These are phyloP conservation scores for Atta texana DNA, from an alignment of 1,140 invertebrate species.

Conservation along the genomic window DNA sequence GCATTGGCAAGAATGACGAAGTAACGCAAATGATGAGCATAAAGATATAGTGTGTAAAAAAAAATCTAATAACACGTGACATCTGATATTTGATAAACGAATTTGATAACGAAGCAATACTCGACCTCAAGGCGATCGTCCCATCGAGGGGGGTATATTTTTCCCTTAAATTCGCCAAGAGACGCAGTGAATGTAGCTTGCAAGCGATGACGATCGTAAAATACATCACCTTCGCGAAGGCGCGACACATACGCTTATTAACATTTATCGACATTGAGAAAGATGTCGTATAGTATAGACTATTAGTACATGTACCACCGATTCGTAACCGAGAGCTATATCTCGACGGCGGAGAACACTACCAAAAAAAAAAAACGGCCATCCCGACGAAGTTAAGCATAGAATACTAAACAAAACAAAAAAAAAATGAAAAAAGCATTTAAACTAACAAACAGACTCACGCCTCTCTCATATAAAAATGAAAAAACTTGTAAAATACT, in stretches of 20 bases:
- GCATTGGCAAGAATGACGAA: background rate
- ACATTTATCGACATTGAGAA: conserved; percentile 59
- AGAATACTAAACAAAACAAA: background rate
- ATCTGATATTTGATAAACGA: conserved; percentile 18
- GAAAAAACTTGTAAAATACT: conserved; percentile 24
- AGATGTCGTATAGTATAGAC: conserved; percentile 35
- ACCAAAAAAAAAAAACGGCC: conserved; percentile 16
- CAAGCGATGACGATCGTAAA: conserved; percentile 40
- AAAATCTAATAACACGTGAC: conserved; percentile 22
- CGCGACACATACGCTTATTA: conserved; percentile 54
- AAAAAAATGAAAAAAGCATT: background rate
- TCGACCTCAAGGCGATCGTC: background rate
- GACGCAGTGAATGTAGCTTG: conserved; percentile 30
- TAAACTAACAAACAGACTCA: conserved; percentile 33
- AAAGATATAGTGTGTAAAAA: conserved; percentile 19
- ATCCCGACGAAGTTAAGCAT: conserved; percentile 20
- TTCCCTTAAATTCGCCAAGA: conserved; percentile 15
- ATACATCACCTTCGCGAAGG: conserved; percentile 39
- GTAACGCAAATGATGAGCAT: conserved; percentile 11
- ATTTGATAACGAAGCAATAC: background rate
- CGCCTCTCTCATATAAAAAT: conserved; percentile 63
- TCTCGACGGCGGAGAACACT: conserved; percentile 6
- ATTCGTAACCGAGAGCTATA: conserved; percentile 27
- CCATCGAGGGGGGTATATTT: background rate
- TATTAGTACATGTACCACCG: conserved; percentile 49